These are phyloP conservation scores for Chionis minor DNA, from an alignment of 2,113 vertebrate genomes.

Conservation along the genomic window DNA sequence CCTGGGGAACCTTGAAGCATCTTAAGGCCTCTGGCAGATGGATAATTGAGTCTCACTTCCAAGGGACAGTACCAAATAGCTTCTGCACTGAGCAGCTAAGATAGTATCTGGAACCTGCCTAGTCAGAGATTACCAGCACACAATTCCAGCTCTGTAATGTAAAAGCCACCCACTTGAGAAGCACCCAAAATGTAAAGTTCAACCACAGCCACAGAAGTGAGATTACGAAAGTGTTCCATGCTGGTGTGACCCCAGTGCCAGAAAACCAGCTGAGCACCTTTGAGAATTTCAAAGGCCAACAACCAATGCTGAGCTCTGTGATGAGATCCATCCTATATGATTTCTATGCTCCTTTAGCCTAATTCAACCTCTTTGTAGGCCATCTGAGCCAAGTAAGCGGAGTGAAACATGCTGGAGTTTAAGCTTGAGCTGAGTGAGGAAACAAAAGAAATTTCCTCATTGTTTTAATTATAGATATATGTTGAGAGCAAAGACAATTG, in stretches of 20 bases:
- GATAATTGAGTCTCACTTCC: neutral
- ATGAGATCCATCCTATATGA: neutral
- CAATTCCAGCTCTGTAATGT: neutral
- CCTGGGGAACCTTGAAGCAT: neutral
- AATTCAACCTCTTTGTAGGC: neutral
- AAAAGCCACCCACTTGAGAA: neutral
- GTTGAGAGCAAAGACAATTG: neutral
- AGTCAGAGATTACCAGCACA: neutral
- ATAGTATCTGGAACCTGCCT: neutral
- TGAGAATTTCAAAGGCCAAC: neutral
- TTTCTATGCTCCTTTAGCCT: neutral
- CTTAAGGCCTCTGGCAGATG: neutral
- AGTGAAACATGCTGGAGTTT: neutral
- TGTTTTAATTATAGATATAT: neutral
- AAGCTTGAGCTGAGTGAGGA: neutral
- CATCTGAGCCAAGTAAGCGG: neutral
- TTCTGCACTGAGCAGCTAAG: neutral
- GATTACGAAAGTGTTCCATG: rapidly evolving
- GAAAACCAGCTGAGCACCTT: neutral
- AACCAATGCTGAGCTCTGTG: neutral
- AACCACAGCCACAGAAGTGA: neutral
- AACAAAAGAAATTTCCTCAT: neutral
- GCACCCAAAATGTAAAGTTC: neutral
- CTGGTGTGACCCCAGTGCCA: neutral
- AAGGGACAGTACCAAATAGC: neutral